Conservation (phyloP, 2,113 vertebrate genomes). For the Trachemys scripta region DNA sequence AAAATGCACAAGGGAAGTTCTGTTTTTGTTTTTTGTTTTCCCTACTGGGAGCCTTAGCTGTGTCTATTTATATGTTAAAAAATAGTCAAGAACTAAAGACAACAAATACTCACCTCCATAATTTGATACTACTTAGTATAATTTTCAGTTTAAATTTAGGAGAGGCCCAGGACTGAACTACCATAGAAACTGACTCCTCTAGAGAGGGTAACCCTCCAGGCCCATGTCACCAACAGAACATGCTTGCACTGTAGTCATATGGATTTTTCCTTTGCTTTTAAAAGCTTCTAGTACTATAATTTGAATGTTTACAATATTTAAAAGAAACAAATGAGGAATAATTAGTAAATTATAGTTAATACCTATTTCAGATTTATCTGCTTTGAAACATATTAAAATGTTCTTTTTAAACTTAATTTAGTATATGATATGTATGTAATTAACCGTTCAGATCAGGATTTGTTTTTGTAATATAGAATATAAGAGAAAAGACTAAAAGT, state of each 20-base stretch:
- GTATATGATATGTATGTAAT: neutral
- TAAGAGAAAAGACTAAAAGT: neutral
- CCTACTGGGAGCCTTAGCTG: neutral
- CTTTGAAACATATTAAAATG: neutral
- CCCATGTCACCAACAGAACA: neutral
- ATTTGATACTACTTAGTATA: neutral
- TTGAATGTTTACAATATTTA: neutral
- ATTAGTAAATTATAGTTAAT: neutral
- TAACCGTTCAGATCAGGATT: neutral
- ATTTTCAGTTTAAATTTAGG: neutral
- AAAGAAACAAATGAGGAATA: neutral
- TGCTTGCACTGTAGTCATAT: neutral
- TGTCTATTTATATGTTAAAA: neutral
- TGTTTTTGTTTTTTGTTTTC: neutral
- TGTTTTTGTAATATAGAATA: neutral
- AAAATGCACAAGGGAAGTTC: neutral
- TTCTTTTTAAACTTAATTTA: neutral
- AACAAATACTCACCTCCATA: neutral
- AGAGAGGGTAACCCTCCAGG: neutral
- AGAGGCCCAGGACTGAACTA: neutral
- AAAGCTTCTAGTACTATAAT: neutral
- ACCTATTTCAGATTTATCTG: neutral
- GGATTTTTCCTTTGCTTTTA: rapidly evolving
- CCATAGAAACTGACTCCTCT: neutral
- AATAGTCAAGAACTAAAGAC: neutral